Evolutionary conservation across 2,888 invertebrate species (phyloP).

Genomic region (Habroteleia sp.): DNA sequence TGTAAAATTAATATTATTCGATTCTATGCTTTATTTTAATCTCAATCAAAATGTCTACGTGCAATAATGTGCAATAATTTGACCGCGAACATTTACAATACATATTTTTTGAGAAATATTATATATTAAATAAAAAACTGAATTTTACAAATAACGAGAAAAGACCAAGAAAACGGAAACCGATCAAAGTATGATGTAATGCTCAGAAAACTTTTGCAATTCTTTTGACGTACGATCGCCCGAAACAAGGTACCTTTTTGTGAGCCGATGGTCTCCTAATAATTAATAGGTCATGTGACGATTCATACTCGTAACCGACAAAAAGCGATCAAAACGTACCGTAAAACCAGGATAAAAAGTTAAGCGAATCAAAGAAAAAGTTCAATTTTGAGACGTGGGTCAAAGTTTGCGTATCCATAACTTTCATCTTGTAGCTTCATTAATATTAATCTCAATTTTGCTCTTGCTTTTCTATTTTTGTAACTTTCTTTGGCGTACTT

Average conservation of each 20-base stretch:
- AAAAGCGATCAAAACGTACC: constrained; percentile 9
- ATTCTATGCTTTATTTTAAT: too few relatives aligned
- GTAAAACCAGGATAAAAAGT: constrained; percentile 12
- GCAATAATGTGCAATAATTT: too few relatives aligned
- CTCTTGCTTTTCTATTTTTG: constrained; percentile 44
- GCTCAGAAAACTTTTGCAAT: too few relatives aligned
- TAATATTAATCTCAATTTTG: constrained; percentile 58
- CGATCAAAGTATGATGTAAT: too few relatives aligned
- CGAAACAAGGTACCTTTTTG: background rate
- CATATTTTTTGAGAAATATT: too few relatives aligned
- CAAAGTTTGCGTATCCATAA: constrained; percentile 50
- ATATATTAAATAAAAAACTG: too few relatives aligned
- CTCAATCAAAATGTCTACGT: too few relatives aligned
- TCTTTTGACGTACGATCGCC: background rate
- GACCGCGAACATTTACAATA: too few relatives aligned
- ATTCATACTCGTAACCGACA: background rate
- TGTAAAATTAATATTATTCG: too few relatives aligned
- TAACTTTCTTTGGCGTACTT: constrained; percentile 22
- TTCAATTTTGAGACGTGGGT: constrained; percentile 37
- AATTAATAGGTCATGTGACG: constrained; percentile 7
- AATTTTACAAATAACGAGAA: too few relatives aligned
- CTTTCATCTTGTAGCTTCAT: constrained; percentile 43
- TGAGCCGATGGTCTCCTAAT: background rate
- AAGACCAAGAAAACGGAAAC: too few relatives aligned
- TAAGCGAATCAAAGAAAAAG: constrained; percentile 37